Conservation (phyloP, 2,113 vertebrate genomes). For the Typhlomys cinereus region DNA sequence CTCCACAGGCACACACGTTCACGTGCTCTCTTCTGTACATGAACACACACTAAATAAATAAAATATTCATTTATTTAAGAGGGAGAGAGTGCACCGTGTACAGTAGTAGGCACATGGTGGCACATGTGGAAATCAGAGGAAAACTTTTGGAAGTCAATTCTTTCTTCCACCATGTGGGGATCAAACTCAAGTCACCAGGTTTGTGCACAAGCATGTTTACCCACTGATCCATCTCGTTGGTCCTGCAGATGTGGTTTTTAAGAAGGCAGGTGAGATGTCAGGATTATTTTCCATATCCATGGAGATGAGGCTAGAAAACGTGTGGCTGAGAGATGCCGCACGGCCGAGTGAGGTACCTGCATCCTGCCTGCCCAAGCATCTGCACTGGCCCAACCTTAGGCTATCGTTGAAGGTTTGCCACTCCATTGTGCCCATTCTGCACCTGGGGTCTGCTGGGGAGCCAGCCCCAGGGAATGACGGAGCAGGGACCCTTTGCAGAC, state of each 20-base stretch:
- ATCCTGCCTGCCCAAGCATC: not conserved
- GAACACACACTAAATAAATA: no score
- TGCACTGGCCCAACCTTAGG: no score
- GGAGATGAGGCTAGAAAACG: not conserved
- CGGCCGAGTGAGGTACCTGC: fast-evolving
- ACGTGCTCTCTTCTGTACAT: no score
- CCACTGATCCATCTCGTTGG: not conserved
- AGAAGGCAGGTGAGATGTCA: not conserved
- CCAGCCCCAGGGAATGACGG: not conserved
- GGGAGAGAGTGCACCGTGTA: no score
- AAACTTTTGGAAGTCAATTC: not conserved
- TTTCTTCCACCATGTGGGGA: not conserved
- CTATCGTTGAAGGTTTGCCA: not conserved
- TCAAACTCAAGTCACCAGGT: no score
- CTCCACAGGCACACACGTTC: no score
- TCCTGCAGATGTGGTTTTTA: not conserved
- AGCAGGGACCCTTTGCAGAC: no score
- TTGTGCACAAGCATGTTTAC: not conserved
- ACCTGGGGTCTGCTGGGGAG: not conserved
- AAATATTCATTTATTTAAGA: no score
- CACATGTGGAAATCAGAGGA: not conserved
- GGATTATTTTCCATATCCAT: not conserved
- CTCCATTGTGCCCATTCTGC: not conserved
- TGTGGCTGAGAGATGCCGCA: not conserved
- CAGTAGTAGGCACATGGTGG: not conserved